A percentile compares a stretch with the other conserved stretches of the same genome.
phyloP scores from a whole-genome alignment of 1,140 invertebrate species.

The Rhizoglyphus robini region DNA sequence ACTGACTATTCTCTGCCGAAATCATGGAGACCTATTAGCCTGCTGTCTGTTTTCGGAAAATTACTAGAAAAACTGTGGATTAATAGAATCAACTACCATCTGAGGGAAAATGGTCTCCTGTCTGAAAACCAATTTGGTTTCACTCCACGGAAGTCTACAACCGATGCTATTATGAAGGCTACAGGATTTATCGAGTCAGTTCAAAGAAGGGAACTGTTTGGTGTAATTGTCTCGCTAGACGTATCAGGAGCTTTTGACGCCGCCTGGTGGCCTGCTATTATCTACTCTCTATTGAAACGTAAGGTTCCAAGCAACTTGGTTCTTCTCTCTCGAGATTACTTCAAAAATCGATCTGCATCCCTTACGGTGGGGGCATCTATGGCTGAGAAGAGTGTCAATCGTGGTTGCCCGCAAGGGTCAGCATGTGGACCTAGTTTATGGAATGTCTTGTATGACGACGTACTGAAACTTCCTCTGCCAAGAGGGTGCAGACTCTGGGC shows the following conservation, averaged over 20 bases:
- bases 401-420: conserved; percentile 10
- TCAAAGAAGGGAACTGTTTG: background rate
- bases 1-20: background rate
- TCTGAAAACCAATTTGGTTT: conserved; percentile 20
- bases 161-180: background rate
- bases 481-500: background rate
- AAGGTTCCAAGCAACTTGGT: background rate
- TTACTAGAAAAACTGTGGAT: conserved; percentile 19
- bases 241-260: background rate
- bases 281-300: background rate
- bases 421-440: conserved; percentile 12
- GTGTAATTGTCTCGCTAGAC: background rate
- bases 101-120: background rate
- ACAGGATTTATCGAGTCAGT: background rate
- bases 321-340: background rate
- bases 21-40: conserved; percentile 16
- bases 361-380: background rate
- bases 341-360: background rate
- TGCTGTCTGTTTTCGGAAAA: conserved; percentile 19
- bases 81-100: background rate
- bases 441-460: conserved; percentile 2
- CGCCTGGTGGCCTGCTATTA: conserved; percentile 3
- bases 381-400: background rate
- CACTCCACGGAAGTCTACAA: background rate
- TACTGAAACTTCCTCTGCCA: conserved; percentile 7